These are phyloP conservation scores for Enteromius radiatus DNA, from an alignment of 2,797 vertebrate genomes.

Conservation along the genomic window DNA sequence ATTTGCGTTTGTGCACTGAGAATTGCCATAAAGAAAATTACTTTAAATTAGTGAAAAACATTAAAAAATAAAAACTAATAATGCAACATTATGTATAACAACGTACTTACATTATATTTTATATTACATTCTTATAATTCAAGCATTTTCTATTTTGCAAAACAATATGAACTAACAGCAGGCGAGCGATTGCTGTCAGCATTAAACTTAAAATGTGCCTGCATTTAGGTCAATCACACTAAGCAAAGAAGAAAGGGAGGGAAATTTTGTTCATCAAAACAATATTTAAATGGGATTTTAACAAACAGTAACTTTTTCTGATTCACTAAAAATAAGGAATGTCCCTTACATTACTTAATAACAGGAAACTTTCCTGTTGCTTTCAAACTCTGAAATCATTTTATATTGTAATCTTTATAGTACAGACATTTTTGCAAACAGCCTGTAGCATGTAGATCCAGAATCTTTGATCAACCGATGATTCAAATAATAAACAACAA, in stretches of 20 bases:
- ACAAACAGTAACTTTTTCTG: background rate
- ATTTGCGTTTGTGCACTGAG: background rate
- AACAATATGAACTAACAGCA: conserved; percentile 10
- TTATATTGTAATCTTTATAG: background rate
- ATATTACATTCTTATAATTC: background rate
- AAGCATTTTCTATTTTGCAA: background rate
- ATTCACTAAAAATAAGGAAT: background rate
- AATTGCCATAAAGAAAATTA: background rate
- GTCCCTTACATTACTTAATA: background rate
- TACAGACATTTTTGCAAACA: background rate
- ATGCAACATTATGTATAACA: background rate
- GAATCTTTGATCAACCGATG: background rate
- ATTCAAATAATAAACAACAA: background rate
- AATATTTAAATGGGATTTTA: background rate
- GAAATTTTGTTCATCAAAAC: background rate
- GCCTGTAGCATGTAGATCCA: background rate
- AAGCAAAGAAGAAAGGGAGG: background rate
- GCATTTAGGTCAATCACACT: background rate
- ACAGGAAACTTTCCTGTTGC: background rate
- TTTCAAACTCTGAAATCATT: background rate
- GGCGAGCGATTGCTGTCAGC: background rate
- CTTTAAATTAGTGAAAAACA: conserved; percentile 2
- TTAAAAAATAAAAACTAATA: background rate
- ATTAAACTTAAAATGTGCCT: background rate
- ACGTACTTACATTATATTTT: background rate